Base-by-base conservation (phyloP, 1,140 invertebrate genomes). In the Conopomorpha cramerella region DNA sequence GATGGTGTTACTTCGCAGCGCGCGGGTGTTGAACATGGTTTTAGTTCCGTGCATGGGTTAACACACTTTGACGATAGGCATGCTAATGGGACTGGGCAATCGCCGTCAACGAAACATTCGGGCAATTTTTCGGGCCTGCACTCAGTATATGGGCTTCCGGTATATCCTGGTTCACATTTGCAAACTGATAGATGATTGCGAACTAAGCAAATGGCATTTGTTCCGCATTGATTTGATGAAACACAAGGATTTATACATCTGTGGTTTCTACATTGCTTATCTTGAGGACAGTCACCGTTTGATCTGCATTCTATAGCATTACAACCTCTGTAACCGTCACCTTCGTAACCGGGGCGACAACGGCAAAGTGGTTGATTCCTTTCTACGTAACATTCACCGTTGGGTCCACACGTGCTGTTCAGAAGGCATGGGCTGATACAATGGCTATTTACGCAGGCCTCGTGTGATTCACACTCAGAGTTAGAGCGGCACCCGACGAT, bases 241-340 rank as follows among this genome's bases (percentile, higher is more conserved):
- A 91, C 56, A 52, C 93, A 96, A 1, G 92, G 92, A 61, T 92
- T 86, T 10, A 91, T 84, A 67, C 93, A 96, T 49, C 92, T 89
- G 33, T 85, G 86, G 46, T 93, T 92, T 28, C 89, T 84, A 56
- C 93, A 96, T 45, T 90, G 85, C 55, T 88, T 85, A 49, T 94
- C 88, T 18, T 80, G 76, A 1, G 92, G 90, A 74, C 93, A 96
- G 41, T 96, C 93, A 39, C 88, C 88, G 60, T 94, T 92, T 36
- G 88, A 88, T 48, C 86, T 83, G 73, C 93, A 96, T n/a, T 92
- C 93, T 27, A 95, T 84, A 4, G 90, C 81, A 38, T 82, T 79
- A 51, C 92, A 95, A 35, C 86, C 82, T 13, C 84, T 82, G 39
- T 84, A 84, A 1, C 91, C 85, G 74, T 95, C 89, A 25, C 92